A percentile compares a stretch with the other conserved stretches of the same genome.
Evolutionary conservation across 2,113 vertebrate genomes (phyloP).

Genomic region (Spheniscus mendiculus): DNA sequence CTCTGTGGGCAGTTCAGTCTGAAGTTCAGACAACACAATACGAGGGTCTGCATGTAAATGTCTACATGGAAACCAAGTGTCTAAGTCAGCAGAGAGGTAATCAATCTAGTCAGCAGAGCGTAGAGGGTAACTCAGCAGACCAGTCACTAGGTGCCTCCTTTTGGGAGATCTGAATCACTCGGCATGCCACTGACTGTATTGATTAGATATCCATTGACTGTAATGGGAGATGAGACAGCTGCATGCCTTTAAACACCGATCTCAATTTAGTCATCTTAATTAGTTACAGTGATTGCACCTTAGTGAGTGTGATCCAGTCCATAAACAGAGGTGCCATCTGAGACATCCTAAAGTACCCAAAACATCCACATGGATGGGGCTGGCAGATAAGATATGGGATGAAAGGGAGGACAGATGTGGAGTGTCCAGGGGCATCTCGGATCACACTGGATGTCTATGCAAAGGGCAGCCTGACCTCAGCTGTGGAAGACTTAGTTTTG

Average conservation of each 20-base stretch:
- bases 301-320: neutral
- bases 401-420: neutral
- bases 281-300: neutral
- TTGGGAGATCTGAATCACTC: neutral
- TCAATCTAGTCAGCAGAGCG: neutral
- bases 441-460: neutral
- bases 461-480: neutral
- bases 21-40: neutral
- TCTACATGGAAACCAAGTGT: neutral
- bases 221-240: neutral
- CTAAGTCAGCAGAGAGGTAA: neutral
- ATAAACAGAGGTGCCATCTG: neutral
- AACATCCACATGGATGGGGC: neutral
- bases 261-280: neutral
- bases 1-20: neutral
- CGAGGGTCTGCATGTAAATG: neutral
- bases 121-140: neutral
- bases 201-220: neutral
- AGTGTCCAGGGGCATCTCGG: no score
- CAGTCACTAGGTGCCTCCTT: neutral
- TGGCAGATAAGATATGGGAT: neutral
- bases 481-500: neutral
- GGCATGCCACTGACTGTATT: neutral
- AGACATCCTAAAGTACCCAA: neutral
- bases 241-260: neutral